A percentile compares a stretch with the other conserved stretches of the same genome.
These are phyloP conservation scores for Caenorhabditis virilis DNA, from an alignment of 2,888 invertebrate genomes.

Conservation along the genomic window DNA sequence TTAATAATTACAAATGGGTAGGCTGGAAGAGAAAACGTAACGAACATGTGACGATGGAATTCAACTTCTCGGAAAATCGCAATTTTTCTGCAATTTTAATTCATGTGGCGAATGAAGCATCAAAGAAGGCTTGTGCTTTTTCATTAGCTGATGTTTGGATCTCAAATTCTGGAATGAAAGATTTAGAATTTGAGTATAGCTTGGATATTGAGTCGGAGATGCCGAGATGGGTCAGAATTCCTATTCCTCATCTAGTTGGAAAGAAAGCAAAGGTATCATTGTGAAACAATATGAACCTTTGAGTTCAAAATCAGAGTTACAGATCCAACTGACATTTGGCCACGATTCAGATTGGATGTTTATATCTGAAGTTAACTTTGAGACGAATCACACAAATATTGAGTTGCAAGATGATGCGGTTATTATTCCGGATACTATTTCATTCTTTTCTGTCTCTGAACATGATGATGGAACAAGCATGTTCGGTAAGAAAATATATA, in stretches of 20 bases:
- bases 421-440: conserved; percentile 30
- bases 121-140: conserved; percentile 42
- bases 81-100: conserved; percentile 84
- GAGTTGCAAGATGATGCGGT: conserved; percentile 29
- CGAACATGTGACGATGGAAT: conserved; percentile 73
- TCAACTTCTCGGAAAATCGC: conserved; percentile 84
- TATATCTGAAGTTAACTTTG: conserved; percentile 60
- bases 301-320: too few relatives aligned
- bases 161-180: conserved; percentile 38
- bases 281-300: conserved; percentile 66
- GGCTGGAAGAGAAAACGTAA: conserved; percentile 77
- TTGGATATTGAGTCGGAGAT: conserved; percentile 52
- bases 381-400: conserved; percentile 39
- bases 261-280: conserved; percentile 80
- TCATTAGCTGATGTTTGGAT: conserved; percentile 36
- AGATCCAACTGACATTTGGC: conserved; percentile 50
- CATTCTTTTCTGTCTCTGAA: conserved; percentile 39
- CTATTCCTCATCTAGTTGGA: conserved; percentile 82
- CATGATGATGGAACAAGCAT: conserved; percentile 30
- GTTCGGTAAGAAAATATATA: conserved; percentile 17
- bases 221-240: conserved; percentile 82
- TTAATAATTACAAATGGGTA: conserved; percentile 79
- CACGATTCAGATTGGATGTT: conserved; percentile 56
- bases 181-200: conserved; percentile 45
- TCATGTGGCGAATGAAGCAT: conserved; percentile 78